Percentiles rank a stretch among this genome's conserved stretches.
These are phyloP conservation scores for Anguilla megastoma DNA, from an alignment of 2,797 vertebrate species.

Conservation along the genomic window DNA sequence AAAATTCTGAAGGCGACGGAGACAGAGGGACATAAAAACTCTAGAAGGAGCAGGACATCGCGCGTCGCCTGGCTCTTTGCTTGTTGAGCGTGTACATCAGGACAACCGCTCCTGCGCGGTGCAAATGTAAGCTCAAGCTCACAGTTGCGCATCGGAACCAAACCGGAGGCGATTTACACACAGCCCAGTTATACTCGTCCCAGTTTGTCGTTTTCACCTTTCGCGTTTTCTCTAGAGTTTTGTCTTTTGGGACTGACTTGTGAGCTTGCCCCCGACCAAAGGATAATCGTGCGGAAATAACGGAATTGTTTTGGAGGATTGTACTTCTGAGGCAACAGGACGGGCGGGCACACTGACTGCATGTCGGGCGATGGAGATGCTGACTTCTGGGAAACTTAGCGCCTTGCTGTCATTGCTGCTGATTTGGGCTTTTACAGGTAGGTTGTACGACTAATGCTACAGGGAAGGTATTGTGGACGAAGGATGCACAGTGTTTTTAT, in stretches of 20 bases:
- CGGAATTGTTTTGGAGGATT: conserved; percentile 2
- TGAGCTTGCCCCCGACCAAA: background rate
- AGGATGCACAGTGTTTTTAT: background rate
- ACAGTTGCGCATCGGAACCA: background rate
- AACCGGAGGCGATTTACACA: background rate
- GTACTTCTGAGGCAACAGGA: conserved; percentile 32
- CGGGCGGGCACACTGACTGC: conserved; percentile 51
- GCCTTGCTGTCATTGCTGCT: conserved; percentile 58
- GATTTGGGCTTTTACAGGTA: conserved; percentile 71
- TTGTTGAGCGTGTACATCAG: background rate
- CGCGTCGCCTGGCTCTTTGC: background rate
- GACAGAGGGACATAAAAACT: background rate
- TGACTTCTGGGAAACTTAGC: conserved; percentile 56
- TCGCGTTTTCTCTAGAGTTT: conserved; percentile 19
- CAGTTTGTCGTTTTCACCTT: background rate
- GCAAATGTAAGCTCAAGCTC: conserved; percentile 6
- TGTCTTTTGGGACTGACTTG: conserved; percentile 6
- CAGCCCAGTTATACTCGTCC: background rate
- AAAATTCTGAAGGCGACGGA: background rate
- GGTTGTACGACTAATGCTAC: conserved; percentile 30
- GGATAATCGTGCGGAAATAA: conserved; percentile 1
- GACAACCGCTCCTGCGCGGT: conserved; percentile 4
- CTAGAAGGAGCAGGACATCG: background rate
- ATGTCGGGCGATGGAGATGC: conserved; percentile 69
- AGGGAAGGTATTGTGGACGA: background rate